Evolutionary conservation across 2,113 vertebrate species (phyloP).

Genomic region (Empidonax traillii): DNA sequence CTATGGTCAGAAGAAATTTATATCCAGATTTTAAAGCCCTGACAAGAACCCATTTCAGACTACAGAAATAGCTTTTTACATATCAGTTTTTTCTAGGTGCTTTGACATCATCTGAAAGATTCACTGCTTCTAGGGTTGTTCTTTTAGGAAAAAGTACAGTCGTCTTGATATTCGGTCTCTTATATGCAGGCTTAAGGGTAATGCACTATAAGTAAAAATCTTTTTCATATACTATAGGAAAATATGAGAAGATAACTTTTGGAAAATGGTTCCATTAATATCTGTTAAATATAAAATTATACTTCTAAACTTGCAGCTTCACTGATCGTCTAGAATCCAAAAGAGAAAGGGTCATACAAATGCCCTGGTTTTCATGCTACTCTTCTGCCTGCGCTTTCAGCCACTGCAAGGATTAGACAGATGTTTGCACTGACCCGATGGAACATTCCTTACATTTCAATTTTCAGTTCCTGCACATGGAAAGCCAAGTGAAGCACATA

Average conservation of each 20-base stretch:
- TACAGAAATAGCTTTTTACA: neutral
- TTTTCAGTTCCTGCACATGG: neutral
- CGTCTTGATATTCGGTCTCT: neutral
- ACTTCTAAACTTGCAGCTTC: neutral
- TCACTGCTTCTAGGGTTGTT: neutral
- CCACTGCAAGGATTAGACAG: neutral
- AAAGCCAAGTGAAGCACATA: neutral
- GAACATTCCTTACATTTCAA: neutral
- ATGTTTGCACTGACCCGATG: neutral
- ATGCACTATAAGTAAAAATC: neutral
- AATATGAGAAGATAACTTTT: neutral
- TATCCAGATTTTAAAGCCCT: neutral
- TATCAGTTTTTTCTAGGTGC: neutral
- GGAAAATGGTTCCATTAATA: neutral
- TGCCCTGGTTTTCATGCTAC: neutral
- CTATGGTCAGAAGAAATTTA: slow-evolving; percentile 1
- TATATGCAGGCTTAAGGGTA: neutral
- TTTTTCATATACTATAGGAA: neutral
- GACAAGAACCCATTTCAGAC: neutral
- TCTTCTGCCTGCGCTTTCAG: neutral
- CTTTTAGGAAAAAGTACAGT: neutral
- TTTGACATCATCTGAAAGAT: neutral
- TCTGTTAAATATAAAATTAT: neutral
- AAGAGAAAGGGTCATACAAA: neutral
- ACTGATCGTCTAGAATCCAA: neutral